Percentiles rank a stretch among this genome's conserved stretches.
Evolutionary conservation across 2,113 vertebrate genomes (phyloP).

Genomic region (Emberiza fucata): DNA sequence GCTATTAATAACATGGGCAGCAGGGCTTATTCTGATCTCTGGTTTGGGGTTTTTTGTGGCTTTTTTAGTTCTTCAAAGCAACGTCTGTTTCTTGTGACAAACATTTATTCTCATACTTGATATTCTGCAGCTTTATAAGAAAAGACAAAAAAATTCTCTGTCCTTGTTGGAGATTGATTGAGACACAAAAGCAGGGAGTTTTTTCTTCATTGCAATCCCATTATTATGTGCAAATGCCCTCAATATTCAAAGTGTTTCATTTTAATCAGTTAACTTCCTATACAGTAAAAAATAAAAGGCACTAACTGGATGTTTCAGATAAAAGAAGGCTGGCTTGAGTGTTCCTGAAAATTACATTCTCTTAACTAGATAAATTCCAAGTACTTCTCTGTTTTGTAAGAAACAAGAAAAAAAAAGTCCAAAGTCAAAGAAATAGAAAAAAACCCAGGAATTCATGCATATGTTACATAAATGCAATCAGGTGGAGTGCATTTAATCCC

Average conservation of each 20-base stretch:
- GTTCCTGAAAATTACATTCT: background rate
- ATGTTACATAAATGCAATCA: constrained; percentile 40
- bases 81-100: background rate
- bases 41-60: rapidly evolving
- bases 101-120: background rate
- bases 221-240: background rate
- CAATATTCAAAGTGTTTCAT: background rate
- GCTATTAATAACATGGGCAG: background rate
- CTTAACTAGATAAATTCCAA: background rate
- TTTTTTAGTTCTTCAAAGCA: background rate
- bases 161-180: background rate
- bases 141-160: background rate
- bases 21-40: background rate
- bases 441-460: background rate
- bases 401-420: background rate
- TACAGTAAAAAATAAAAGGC: background rate
- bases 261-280: background rate
- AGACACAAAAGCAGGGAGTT: background rate
- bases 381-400: background rate
- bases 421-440: background rate
- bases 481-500: constrained; percentile 11
- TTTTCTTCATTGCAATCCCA: background rate
- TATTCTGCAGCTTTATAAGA: background rate
- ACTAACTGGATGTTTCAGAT: background rate
- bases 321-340: background rate